Evolutionary conservation across 2,797 vertebrate genomes (phyloP), one percentile per base, ranked within the genome.

Genomic region (Parauchenoglanis ngamensis): DNA sequence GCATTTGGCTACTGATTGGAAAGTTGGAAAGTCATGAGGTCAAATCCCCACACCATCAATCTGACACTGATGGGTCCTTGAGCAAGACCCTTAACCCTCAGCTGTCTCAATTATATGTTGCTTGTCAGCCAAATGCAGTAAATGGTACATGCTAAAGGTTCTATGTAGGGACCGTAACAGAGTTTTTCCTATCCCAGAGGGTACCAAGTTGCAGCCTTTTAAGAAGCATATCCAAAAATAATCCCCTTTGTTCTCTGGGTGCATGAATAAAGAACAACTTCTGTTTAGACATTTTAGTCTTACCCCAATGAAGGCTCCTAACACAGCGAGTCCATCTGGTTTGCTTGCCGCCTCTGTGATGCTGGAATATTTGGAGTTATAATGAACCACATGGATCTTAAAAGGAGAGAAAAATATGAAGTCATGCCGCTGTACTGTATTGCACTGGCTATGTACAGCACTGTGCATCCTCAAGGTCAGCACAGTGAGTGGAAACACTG

Each of bases 331-430:
- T 44, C 97, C 96, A 44, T 96, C 96, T 0, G 94, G 88, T 17
- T 93, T 90, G 46, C 63, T 90, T 70, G 92, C 87, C 28, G 96
- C 96, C 31, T 95, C 93, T 0, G 67, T 8, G 1, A 96, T 3
- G 87, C 52, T 91, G 2, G 88, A 31, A 35, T 96, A 97, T 56
- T 92, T 95, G 4, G 95, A 94, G 90, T 95, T 96, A 92, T 96
- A 95, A 88, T 97, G 96, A 89, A 97, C 97, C 82, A 97, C 92
- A 0, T 97, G 97, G 87, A 97, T 94, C 97, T 97, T 91, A 15
- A 92, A 85, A 25, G 83, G 87, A 54, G 44, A 70, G 10, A 44
- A 79, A 57, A 56, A 77, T 35, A 15, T 72, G 57, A 76, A n/a
- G 57, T 80, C 44, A 63, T 21, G 52, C 25, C 78, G 63, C 35